Percentiles rank a stretch among this genome's conserved stretches.
phyloP scores from a whole-genome alignment of 2,797 vertebrate genomes.

The Schizopygopsis malacanthus region DNA sequence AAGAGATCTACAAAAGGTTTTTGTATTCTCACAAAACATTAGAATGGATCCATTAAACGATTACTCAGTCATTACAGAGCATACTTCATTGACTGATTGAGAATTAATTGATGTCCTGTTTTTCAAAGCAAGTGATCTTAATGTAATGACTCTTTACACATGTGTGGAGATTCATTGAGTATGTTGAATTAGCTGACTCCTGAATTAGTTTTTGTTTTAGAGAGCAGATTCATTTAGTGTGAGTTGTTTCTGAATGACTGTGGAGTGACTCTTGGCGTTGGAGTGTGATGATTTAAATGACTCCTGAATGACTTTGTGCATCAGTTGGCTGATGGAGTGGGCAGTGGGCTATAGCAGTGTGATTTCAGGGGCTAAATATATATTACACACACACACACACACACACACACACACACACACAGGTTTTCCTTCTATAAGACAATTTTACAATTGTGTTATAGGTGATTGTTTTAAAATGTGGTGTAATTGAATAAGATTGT shows the following conservation, averaged over 20 bases:
- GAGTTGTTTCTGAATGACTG: conserved; percentile 30
- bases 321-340: conserved; percentile 5
- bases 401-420: not conserved
- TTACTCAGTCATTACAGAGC: not conserved
- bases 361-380: conserved; percentile 22
- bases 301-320: conserved; percentile 31
- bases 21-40: not conserved
- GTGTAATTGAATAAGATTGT: not conserved
- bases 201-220: conserved; percentile 20
- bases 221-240: conserved; percentile 17
- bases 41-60: not conserved
- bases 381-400: not conserved
- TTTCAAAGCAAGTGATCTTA: conserved; percentile 7
- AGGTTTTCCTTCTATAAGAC: not conserved
- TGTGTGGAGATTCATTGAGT: not conserved
- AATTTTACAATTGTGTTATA: too few relatives aligned
- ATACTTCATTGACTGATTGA: not conserved
- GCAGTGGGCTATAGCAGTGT: conserved; percentile 4
- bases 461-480: too few relatives aligned
- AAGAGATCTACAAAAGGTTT: not conserved
- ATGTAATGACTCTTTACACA: not conserved
- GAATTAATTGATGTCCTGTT: not conserved
- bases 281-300: conserved; percentile 19
- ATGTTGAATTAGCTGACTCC: not conserved
- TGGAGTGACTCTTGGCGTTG: conserved; percentile 31